Percentiles rank a stretch among this genome's conserved stretches.
phyloP scores from a whole-genome alignment of 1,140 invertebrate genomes.

The Drosophila mojavensis region DNA sequence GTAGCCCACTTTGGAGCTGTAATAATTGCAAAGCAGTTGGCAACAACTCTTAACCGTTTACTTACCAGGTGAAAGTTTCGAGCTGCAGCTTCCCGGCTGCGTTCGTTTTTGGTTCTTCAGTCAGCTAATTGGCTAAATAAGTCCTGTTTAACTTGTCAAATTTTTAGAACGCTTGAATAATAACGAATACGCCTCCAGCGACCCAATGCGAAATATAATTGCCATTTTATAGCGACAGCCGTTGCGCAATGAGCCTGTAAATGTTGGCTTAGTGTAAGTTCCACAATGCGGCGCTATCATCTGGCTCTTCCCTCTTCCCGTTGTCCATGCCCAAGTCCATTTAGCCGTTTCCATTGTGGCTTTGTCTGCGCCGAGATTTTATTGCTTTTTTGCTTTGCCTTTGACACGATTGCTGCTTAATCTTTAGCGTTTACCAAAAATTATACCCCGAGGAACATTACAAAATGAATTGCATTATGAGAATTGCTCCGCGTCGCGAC shows the following conservation, averaged over 20 bases:
- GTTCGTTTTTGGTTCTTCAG: slow-evolving; percentile 55
- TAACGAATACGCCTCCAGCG: slow-evolving; percentile 52
- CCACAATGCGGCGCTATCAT: not conserved
- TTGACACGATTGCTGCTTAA: slow-evolving; percentile 75
- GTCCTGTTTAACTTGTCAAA: slow-evolving; percentile 46
- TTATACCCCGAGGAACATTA: slow-evolving; percentile 70
- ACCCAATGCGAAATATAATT: slow-evolving; percentile 56
- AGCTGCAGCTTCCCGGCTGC: slow-evolving; percentile 6
- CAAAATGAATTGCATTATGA: slow-evolving; percentile 80
- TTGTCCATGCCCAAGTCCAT: slow-evolving; percentile 55
- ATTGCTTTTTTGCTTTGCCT: slow-evolving; percentile 67
- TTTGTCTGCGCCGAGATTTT: slow-evolving; percentile 71
- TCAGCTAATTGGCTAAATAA: slow-evolving; percentile 73
- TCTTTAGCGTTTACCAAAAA: slow-evolving; percentile 79
- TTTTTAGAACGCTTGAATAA: slow-evolving; percentile 38
- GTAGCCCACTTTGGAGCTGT: slow-evolving; percentile 61
- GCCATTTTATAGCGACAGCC: slow-evolving; percentile 66
- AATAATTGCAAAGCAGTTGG: slow-evolving; percentile 79
- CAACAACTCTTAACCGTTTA: slow-evolving; percentile 49
- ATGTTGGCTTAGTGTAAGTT: slow-evolving; percentile 36
- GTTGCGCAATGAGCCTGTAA: slow-evolving; percentile 43
- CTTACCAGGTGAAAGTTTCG: slow-evolving; percentile 25
- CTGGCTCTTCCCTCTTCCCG: slow-evolving; percentile 37
- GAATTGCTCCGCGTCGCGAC: slow-evolving; percentile 28
- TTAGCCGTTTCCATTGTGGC: slow-evolving; percentile 60